A percentile compares a stretch with the other conserved stretches of the same genome.
Conservation (phyloP, 2,888 invertebrate genomes). For the Toxonevra muliebris region DNA sequence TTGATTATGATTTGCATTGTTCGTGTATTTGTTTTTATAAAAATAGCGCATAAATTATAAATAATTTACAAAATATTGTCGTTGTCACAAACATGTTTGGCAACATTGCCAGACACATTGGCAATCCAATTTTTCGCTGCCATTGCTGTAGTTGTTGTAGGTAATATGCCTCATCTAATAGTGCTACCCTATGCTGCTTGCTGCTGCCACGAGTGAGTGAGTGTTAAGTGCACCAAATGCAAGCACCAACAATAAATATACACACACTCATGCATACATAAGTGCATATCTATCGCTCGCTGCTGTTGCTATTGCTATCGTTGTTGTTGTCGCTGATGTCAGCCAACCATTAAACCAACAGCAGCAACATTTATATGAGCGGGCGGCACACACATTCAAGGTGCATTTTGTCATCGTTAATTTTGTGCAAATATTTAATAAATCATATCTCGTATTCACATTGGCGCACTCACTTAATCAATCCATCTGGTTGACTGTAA, state of each 20-base stretch:
- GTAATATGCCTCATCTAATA: too few relatives aligned
- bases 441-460: too few relatives aligned
- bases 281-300: neutral
- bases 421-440: neutral
- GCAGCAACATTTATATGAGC: neutral
- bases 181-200: neutral
- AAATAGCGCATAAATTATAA: slow-evolving; percentile 7
- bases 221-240: neutral
- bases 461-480: too few relatives aligned
- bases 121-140: slow-evolving; percentile 1
- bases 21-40: neutral
- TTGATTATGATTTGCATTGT: too few relatives aligned
- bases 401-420: slow-evolving; percentile 29
- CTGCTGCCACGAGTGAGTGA: neutral
- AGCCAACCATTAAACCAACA: too few relatives aligned
- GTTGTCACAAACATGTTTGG: slow-evolving; percentile 29
- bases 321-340: neutral
- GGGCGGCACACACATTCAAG: slow-evolving; percentile 16
- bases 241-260: neutral
- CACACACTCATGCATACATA: neutral
- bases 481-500: too few relatives aligned
- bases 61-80: neutral
- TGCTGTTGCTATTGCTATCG: slow-evolving; percentile 13
- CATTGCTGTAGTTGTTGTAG: neutral
- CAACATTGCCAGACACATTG: slow-evolving; percentile 36